These are phyloP conservation scores for Tragopan temminckii DNA, from an alignment of 2,797 vertebrate genomes.

Conservation along the genomic window DNA sequence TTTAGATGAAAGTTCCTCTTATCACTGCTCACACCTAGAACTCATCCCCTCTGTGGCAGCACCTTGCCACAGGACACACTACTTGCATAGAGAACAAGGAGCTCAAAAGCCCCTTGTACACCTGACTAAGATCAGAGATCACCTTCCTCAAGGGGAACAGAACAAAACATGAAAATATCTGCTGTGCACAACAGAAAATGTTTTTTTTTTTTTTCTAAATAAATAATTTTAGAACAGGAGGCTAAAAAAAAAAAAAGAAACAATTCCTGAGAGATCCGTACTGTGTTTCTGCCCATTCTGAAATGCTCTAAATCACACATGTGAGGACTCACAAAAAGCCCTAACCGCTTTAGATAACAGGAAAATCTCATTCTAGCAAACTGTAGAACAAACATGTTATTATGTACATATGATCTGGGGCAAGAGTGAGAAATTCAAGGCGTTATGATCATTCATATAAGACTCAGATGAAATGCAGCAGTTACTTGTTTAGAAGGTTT, in stretches of 20 bases:
- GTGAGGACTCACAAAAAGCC: not conserved
- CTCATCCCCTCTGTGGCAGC: no score
- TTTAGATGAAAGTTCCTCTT: not conserved
- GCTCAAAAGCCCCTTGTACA: not conserved
- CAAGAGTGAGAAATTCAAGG: not conserved
- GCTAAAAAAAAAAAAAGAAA: not conserved
- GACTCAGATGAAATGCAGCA: not conserved
- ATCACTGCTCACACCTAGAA: not conserved
- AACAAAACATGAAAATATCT: not conserved
- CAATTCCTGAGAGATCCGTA: not conserved
- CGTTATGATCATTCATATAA: not conserved
- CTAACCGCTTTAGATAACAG: not conserved
- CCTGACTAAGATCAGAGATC: no score
- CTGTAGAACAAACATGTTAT: not conserved
- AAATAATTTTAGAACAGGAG: not conserved
- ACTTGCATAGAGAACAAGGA: not conserved
- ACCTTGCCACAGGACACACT: not conserved
- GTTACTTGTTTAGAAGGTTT: not conserved
- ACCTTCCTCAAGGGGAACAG: not conserved
- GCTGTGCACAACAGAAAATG: not conserved
- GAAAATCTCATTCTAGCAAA: not conserved
- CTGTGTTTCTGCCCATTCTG: not conserved
- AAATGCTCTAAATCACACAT: not conserved
- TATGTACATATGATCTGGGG: not conserved
- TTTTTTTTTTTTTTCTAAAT: no score